Evolutionary conservation across 1,140 invertebrate genomes (phyloP), one percentile per base, ranked within the genome.

Genomic region (Tetragonula clypearis): DNA sequence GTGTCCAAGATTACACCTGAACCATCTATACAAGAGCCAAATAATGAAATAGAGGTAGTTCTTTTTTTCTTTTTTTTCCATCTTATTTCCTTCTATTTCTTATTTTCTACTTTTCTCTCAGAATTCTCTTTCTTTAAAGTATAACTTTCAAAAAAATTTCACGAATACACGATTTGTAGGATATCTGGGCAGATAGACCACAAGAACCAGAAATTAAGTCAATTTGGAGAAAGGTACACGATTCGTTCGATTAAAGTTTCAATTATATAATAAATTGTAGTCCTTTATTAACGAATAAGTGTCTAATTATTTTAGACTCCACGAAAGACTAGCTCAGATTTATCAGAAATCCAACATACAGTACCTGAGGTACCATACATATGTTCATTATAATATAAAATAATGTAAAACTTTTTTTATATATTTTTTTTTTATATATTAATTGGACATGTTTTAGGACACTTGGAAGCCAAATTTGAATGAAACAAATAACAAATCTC

Each of bases 141-240:
- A 62, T 5, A 9, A 6, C 19, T 9, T 66, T 30, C n/a, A 17
- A 21, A 30, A 55, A 72, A 81, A 49, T 21, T 26, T 41, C 1
- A 0, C 2, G 12, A 49, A 11, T 49, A 19, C n/a, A 65, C 60
- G n/a, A 78, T 72, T 81, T 82, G 2, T 82, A 82, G 80, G 80
- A 82, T 5, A 82, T 82, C n/a, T 84, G 82, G 82, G 76, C 82
- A 30, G 82, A 84, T 53, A 84, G 35, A 2, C 82, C 82, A 5
- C 55, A 62, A 62, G 82, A 79, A 35, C 76, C 76, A 12, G 76
- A 84, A 49, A 72, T 84, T 53, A 79, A 84, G 65, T 60, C 56
- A 4, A 79, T 84, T 19, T 84, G 68, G 68, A 79, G 56, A 62
- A 56, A 84, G 82, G 82, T 84, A 78, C 19, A 71, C 0, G 14